Percentiles rank a stretch among this genome's conserved stretches.
Evolutionary conservation across 2,113 vertebrate genomes (phyloP).

Genomic region (Polypterus bichir): DNA sequence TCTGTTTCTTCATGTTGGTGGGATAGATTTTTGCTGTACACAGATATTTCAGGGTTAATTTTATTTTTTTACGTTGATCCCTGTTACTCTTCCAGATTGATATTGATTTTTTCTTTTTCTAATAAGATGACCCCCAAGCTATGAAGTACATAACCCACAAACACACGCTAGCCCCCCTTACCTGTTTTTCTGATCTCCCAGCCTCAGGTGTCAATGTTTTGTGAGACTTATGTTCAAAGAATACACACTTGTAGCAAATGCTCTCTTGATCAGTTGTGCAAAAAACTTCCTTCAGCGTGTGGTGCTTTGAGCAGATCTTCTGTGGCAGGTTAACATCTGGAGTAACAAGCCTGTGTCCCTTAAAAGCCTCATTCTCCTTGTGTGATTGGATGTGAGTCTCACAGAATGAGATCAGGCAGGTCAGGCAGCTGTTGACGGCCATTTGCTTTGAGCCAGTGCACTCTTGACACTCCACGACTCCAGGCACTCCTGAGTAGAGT

Average conservation of each 20-base stretch:
- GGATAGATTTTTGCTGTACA: no score
- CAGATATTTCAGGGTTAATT: no score
- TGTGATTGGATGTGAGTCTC: slow-evolving; percentile 7
- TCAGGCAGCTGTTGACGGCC: slow-evolving; percentile 58
- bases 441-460: slow-evolving; percentile 5
- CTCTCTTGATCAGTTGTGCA: slow-evolving; percentile 37
- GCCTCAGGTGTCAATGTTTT: slow-evolving; percentile 28
- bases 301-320: slow-evolving; percentile 33
- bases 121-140: no score
- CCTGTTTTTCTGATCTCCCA: slow-evolving; percentile 41
- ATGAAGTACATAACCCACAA: no score
- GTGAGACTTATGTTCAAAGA: slow-evolving; percentile 30
- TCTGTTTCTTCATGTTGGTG: no score
- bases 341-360: slow-evolving; percentile 37
- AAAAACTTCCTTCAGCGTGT: slow-evolving; percentile 35
- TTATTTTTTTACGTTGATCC: no score
- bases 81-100: no score
- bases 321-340: slow-evolving; percentile 9
- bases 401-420: slow-evolving; percentile 54
- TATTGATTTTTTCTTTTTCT: no score
- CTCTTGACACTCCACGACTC: not conserved
- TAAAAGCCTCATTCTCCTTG: slow-evolving; percentile 4
- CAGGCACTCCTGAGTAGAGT: no score
- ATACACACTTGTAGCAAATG: slow-evolving; percentile 38
- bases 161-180: slow-evolving; percentile 13